phyloP scores from a whole-genome alignment of 2,797 vertebrate genomes.

The Natrix natrix region DNA sequence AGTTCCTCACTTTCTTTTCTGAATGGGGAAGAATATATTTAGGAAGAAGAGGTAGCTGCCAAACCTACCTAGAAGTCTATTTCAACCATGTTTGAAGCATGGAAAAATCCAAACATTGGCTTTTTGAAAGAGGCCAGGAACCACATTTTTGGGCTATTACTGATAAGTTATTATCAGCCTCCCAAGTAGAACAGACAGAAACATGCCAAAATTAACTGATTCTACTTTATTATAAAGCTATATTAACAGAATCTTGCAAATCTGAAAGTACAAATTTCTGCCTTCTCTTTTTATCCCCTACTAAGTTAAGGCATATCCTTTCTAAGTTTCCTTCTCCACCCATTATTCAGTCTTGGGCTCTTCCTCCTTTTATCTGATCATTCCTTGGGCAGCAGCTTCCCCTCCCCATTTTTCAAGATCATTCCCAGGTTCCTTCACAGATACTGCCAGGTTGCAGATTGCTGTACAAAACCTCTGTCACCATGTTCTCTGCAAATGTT shows the following conservation, averaged over 20 bases:
- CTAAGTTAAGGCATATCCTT: not conserved
- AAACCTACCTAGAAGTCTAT: not conserved
- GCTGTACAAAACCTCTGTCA: not conserved
- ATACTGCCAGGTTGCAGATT: not conserved
- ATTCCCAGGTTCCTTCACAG: not conserved
- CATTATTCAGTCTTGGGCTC: not conserved
- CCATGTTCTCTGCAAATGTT: not conserved
- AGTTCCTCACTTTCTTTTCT: not conserved
- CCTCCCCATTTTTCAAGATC: not conserved
- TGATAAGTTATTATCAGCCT: not conserved
- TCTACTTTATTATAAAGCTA: not conserved
- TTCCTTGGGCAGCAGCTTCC: not conserved
- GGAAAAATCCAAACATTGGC: not conserved
- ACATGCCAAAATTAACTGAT: not conserved
- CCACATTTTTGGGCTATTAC: not conserved
- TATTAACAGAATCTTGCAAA: not conserved
- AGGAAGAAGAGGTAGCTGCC: not conserved
- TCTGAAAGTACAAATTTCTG: not conserved
- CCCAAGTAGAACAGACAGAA: not conserved
- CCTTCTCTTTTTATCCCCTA: not conserved
- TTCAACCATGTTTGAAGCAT: not conserved
- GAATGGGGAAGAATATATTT: not conserved
- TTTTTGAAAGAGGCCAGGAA: not conserved
- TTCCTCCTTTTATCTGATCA: not conserved
- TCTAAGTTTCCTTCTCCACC: not conserved